Evolutionary conservation across 2,888 invertebrate species (phyloP).

Genomic region (Parasteatoda lunata): DNA sequence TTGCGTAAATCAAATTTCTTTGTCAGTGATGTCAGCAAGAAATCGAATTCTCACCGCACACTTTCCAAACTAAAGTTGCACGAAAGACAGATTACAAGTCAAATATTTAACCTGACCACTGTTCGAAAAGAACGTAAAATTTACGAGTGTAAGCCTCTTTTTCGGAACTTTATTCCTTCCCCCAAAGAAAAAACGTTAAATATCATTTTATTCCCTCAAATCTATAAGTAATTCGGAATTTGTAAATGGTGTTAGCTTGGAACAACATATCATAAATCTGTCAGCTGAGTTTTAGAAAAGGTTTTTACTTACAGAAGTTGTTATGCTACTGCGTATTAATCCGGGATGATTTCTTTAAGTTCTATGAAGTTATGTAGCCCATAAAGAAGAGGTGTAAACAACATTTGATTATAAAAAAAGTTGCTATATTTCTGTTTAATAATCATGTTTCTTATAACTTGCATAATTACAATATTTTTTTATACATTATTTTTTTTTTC

Average conservation of each 20-base stretch:
- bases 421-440: too few relatives aligned
- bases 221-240: neutral
- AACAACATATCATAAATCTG: neutral
- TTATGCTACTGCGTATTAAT: too few relatives aligned
- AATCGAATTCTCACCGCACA: neutral
- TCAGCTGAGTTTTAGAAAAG: neutral
- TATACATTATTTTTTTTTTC: too few relatives aligned
- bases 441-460: too few relatives aligned
- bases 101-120: neutral
- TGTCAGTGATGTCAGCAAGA: neutral
- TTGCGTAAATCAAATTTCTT: neutral
- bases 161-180: neutral
- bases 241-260: neutral
- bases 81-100: neutral
- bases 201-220: neutral
- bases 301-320: too few relatives aligned
- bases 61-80: neutral
- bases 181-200: neutral
- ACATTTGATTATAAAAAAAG: too few relatives aligned
- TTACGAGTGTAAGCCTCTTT: neutral
- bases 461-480: too few relatives aligned
- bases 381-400: too few relatives aligned
- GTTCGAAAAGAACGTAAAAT: neutral
- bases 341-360: too few relatives aligned
- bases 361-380: too few relatives aligned